These are phyloP conservation scores for Timema podura DNA, from an alignment of 2,888 invertebrate species.

Conservation along the genomic window DNA sequence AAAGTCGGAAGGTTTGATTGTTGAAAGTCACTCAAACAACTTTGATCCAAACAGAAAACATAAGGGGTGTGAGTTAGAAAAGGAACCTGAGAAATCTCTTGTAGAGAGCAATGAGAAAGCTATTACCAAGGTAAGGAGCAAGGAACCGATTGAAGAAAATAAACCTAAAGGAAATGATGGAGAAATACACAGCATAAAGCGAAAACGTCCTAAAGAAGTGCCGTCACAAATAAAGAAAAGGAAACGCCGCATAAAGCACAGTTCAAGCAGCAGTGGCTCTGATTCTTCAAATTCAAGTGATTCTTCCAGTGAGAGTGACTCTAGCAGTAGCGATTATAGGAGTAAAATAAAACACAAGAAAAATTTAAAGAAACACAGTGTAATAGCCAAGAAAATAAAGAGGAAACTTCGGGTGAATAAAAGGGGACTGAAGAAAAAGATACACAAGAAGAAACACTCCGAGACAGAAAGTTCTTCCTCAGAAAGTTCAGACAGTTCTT, in stretches of 20 bases:
- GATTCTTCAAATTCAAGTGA: background rate
- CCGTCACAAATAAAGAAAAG: background rate
- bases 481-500: conserved; percentile 14
- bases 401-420: background rate
- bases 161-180: background rate
- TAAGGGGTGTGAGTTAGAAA: too few relatives aligned
- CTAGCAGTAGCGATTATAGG: background rate
- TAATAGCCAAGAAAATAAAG: conserved; percentile 3
- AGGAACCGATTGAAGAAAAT: background rate
- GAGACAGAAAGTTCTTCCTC: conserved; percentile 11
- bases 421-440: background rate
- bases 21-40: too few relatives aligned
- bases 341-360: background rate
- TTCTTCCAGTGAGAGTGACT: background rate
- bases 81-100: too few relatives aligned
- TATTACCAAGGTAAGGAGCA: too few relatives aligned
- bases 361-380: background rate
- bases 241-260: background rate
- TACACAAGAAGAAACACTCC: conserved; percentile 1
- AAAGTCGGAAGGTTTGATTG: too few relatives aligned
- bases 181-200: background rate
- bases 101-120: too few relatives aligned
- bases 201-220: background rate
- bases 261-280: conserved; percentile 3
- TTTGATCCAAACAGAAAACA: too few relatives aligned